Evolutionary conservation across 1,140 invertebrate species (phyloP), one percentile per base, ranked within the genome.

Genomic region (Drosophila tani): DNA sequence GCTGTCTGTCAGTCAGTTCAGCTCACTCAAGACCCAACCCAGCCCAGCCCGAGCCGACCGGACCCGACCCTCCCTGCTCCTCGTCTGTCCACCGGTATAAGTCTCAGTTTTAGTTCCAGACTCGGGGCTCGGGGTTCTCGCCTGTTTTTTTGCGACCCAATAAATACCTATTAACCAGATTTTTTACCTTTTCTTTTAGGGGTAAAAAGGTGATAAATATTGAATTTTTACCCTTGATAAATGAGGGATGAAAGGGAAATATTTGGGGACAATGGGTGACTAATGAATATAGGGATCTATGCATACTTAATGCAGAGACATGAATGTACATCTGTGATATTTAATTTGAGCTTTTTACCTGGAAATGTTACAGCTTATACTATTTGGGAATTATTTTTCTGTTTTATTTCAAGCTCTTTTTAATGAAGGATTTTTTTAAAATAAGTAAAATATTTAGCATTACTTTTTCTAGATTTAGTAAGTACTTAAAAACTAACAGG

Each of bases 1-100:
- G 58, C 58, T 74, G 67, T 68, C 75, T 68, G 70, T 83, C 83
- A 58, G 76, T 79, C 70, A 66, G 66, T 45, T 66, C 67, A 62
- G 62, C 41, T 66, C 64, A 47, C 64, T 82, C 79, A 45, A 82
- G 81, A 69, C 79, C 55, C 47, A 41, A 21, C 32, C 55, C 71
- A 51, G 41, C 65, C 29, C 43, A 35, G 45, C 29, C 57, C 55
- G 49, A 50, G 24, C 24, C 63, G 49, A 50, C 49, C 67, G 35
- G 43, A 62, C 49, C 67, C 41, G 40, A 62, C 51, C 81, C 63
- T 50, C 41, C 46, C 29, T 29, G 5, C 41, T 9, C 5, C 29
- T 29, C 46, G 35, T 12, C 17, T 43, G 62, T 27, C 66, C 60
- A 12, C 47, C 45, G 60, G 35, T 50, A 40, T 49, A 40, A 43